Conservation (phyloP, 2,888 invertebrate species). For the Pelosia muscerda region DNA sequence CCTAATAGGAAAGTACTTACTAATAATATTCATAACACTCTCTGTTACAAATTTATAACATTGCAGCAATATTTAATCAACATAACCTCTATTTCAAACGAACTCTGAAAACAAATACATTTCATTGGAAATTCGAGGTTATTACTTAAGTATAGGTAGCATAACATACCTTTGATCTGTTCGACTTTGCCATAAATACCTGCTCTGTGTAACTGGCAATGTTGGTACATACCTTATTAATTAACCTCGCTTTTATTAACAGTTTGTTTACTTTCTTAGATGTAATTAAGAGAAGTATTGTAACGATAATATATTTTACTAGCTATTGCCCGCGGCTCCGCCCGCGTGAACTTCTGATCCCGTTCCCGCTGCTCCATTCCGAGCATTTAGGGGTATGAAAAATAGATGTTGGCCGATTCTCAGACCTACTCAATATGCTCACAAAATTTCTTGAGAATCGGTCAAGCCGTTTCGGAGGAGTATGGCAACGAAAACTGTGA, state of each 20-base stretch:
- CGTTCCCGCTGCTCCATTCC: too few species aligned
- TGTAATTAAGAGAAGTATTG: neutral
- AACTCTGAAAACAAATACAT: neutral
- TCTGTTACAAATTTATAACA: too few species aligned
- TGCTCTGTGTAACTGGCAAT: neutral
- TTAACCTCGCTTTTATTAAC: neutral
- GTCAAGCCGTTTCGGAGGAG: too few species aligned
- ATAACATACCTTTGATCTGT: slow-evolving; percentile 3
- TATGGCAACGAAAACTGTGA: too few species aligned
- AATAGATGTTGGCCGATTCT: too few species aligned
- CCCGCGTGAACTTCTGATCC: too few species aligned
- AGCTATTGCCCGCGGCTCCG: neutral
- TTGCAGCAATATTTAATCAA: neutral
- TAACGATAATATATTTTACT: neutral
- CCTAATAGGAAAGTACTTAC: too few species aligned
- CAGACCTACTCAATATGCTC: too few species aligned
- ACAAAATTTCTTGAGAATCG: too few species aligned
- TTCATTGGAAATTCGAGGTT: neutral
- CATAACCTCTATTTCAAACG: neutral
- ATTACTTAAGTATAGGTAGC: neutral
- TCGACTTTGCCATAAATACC: neutral
- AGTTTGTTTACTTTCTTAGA: neutral
- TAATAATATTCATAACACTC: too few species aligned
- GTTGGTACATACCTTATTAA: neutral
- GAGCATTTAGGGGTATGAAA: too few species aligned